Evolutionary conservation across 2,113 vertebrate genomes (phyloP).

Genomic region (Paedocypris sp.): DNA sequence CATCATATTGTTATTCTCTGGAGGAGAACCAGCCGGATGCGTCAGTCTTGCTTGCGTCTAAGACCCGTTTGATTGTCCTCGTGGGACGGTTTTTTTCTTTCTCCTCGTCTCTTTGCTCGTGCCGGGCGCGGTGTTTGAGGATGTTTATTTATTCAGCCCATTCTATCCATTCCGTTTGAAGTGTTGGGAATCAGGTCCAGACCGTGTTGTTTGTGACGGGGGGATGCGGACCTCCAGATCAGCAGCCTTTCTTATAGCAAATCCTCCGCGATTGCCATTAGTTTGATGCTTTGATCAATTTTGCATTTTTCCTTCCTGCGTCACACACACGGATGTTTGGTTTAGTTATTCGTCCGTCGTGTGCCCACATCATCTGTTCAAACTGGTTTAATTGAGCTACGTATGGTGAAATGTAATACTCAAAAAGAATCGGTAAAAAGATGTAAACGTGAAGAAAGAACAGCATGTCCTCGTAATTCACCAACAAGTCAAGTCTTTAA

Average conservation of each 20-base stretch:
- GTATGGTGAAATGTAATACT: conserved; percentile 2
- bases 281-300: not conserved
- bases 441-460: not conserved
- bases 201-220: conserved; percentile 1
- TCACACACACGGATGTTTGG: too few species aligned
- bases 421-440: not conserved
- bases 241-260: not conserved
- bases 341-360: not conserved
- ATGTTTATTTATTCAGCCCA: conserved; percentile 19
- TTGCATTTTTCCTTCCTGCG: not conserved
- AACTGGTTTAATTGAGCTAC: conserved; percentile 16
- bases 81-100: not conserved
- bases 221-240: not conserved
- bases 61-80: not conserved
- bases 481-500: too few species aligned
- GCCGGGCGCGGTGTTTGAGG: conserved; percentile 9
- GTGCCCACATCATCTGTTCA: conserved; percentile 1
- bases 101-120: not conserved
- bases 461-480: too few species aligned
- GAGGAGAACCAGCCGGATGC: not conserved
- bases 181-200: conserved; percentile 9
- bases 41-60: not conserved
- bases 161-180: conserved; percentile 16
- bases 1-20: conserved; percentile 14
- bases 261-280: not conserved